A percentile compares a stretch with the other conserved stretches of the same genome.
phyloP scores from a whole-genome alignment of 1,140 invertebrate genomes.

The Armadillidium nasatum region DNA sequence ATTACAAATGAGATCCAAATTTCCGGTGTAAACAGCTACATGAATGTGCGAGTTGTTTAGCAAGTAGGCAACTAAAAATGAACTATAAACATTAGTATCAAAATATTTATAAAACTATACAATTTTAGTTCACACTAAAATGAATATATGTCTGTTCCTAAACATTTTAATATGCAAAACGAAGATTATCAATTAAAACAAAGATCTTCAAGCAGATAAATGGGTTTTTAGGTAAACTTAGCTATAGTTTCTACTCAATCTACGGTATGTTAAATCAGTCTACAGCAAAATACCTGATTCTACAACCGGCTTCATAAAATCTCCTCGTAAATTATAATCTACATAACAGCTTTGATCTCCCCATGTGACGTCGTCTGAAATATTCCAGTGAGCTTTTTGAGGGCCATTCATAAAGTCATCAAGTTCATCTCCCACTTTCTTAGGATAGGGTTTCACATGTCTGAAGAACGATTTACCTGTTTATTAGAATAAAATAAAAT shows the following conservation, averaged over 20 bases:
- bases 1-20: conserved; percentile 66
- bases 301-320: conserved; percentile 81
- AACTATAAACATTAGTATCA: no score
- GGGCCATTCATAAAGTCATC: conserved; percentile 68
- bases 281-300: conserved; percentile 55
- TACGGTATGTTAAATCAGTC: no score
- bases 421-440: conserved; percentile 48
- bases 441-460: conserved; percentile 24
- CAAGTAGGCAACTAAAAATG: conserved; percentile 49
- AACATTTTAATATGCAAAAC: neutral
- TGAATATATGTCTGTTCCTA: neutral
- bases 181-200: no score
- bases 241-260: no score
- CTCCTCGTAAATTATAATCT: conserved; percentile 59
- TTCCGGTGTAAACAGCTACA: conserved; percentile 64
- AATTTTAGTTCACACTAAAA: neutral
- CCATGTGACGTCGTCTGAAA: conserved; percentile 62
- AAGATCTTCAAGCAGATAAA: neutral
- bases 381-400: conserved; percentile 57
- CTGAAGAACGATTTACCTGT: conserved; percentile 34
- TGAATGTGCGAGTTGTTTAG: conserved; percentile 64
- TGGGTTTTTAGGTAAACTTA: no score
- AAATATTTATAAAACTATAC: neutral
- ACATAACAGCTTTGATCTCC: conserved; percentile 58
- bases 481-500: neutral